Evolutionary conservation across 1,140 invertebrate genomes (phyloP).

Genomic region (Bicyclus anynana): DNA sequence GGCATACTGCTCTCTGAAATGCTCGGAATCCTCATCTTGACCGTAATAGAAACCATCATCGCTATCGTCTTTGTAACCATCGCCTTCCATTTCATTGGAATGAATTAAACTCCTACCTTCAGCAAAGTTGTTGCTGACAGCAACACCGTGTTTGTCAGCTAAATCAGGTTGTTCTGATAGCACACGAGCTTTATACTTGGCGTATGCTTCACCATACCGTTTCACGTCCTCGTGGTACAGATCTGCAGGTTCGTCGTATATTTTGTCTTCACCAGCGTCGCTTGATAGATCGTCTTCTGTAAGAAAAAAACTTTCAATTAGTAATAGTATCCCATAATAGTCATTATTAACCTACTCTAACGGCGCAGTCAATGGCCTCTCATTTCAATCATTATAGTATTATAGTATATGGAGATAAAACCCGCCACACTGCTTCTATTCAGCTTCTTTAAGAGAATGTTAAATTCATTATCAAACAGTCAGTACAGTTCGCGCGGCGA

Average conservation of each 20-base stretch:
- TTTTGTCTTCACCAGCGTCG: slow-evolving; percentile 67
- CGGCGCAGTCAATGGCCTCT: no score
- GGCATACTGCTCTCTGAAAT: slow-evolving; percentile 54
- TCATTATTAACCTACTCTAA: no score
- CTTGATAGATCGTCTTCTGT: slow-evolving; percentile 73
- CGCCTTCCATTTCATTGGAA: slow-evolving; percentile 42
- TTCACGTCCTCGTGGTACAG: slow-evolving; percentile 61
- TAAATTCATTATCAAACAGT: no score
- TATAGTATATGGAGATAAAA: no score
- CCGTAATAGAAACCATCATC: slow-evolving; percentile 70
- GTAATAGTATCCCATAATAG: no score
- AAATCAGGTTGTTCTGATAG: slow-evolving; percentile 40
- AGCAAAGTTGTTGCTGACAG: slow-evolving; percentile 18
- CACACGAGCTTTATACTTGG: slow-evolving; percentile 66
- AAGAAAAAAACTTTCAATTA: no score
- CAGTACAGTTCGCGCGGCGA: no score
- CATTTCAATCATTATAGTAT: no score
- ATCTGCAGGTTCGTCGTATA: slow-evolving; percentile 56
- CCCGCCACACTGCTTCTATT: no score
- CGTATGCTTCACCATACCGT: slow-evolving; percentile 64
- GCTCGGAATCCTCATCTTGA: slow-evolving; percentile 59
- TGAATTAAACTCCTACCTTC: slow-evolving; percentile 40
- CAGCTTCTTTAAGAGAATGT: no score
- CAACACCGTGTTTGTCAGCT: neutral
- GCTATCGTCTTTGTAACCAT: slow-evolving; percentile 65